These are phyloP conservation scores for Setophaga petechia DNA, from an alignment of 2,113 vertebrate species.

Conservation along the genomic window DNA sequence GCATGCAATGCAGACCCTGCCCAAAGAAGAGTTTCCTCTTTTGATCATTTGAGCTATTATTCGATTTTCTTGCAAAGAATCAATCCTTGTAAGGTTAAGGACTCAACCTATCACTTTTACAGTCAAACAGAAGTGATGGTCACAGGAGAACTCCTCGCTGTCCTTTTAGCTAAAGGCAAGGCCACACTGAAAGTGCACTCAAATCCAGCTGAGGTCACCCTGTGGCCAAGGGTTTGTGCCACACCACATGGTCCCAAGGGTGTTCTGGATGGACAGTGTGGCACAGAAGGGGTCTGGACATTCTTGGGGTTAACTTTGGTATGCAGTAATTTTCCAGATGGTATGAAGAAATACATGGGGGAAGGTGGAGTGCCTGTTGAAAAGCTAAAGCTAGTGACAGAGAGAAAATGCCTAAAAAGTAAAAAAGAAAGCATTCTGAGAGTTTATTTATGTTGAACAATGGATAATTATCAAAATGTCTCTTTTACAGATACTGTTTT, in stretches of 20 bases:
- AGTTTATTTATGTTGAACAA: neutral
- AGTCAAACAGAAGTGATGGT: neutral
- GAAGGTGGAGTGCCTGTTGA: neutral
- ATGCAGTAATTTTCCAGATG: neutral
- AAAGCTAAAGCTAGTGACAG: neutral
- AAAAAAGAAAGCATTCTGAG: neutral
- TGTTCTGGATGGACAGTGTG: neutral
- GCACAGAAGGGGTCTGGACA: neutral
- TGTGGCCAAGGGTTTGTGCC: neutral
- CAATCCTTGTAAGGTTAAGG: neutral
- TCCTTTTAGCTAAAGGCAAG: neutral
- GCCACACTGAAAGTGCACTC: rapidly evolving
- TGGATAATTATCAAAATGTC: neutral
- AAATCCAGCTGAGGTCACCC: neutral
- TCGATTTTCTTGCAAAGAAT: neutral
- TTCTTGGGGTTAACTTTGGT: neutral
- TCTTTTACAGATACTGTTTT: neutral
- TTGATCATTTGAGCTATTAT: neutral
- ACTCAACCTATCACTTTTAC: neutral
- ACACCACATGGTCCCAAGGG: neutral
- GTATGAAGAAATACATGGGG: neutral
- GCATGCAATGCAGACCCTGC: neutral
- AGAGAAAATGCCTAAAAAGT: neutral
- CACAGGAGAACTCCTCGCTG: neutral
- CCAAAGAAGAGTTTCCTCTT: neutral